Evolutionary conservation across 2,888 invertebrate species (phyloP), one percentile per base, ranked within the genome.

Genomic region (Oscheius myriophilus): DNA sequence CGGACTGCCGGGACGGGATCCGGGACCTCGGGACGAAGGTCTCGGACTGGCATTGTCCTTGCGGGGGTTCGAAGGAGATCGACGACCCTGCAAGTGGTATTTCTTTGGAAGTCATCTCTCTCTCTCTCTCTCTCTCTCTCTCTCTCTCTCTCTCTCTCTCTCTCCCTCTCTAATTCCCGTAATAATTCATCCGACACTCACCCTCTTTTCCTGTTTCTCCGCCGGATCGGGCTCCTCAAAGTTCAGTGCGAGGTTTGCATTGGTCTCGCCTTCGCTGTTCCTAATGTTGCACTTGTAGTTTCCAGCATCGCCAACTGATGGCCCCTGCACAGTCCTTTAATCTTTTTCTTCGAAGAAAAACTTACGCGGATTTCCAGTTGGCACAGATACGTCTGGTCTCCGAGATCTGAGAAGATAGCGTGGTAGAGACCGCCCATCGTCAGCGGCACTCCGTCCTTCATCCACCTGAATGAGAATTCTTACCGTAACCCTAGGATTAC

Each of bases 201-300:
- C 69, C 26, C 64, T 25, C 57, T 65, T 57, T 25, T 59, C 59
- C 57, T 67, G 72, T 57, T 67, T 62, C 69, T 75, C 75, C 3
- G 78, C 62, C 26, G 79, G 82, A 64, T 84, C 84, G 18, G 86
- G 84, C 49, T 86, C 85, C 70, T 96, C 95, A 89, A 97, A 95
- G 89, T 97, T 96, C 84, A 97, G 91, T 81, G 96, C 95, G 79
- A 96, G 91, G 89, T 96, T 96, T 72, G 96, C 96, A 88, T 96
- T 96, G 78, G 95, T 91, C 90, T 97, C 96, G 83, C 97, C 98
- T 87, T 93, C 91, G 86, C 92, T 91, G 89, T 96, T 97, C 88
- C 95, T 95, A 85, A 96, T 94, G 87, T 95, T 95, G 88, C 97
- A 96, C 89, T 96, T 96, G 90, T 97, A 98, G 75, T 96, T 90